Percentiles rank a stretch among this genome's conserved stretches.
phyloP scores from a whole-genome alignment of 2,113 vertebrate genomes.

The Ramphastos sulfuratus region DNA sequence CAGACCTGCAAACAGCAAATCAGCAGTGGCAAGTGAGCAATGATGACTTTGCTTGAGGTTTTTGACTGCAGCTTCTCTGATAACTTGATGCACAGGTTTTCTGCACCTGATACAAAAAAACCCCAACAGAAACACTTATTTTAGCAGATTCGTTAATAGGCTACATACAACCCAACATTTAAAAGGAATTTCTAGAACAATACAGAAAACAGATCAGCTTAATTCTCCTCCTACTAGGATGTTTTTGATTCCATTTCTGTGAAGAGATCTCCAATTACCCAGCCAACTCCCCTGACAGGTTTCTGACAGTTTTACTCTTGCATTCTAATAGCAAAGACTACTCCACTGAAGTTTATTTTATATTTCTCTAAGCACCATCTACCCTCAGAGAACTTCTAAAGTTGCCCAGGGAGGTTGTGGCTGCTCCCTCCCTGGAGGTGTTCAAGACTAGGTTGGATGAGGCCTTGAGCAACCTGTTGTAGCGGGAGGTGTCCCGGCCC shows the following conservation, averaged over 20 bases:
- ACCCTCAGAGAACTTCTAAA: not conserved
- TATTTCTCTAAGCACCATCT: not conserved
- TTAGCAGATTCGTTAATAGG: not conserved
- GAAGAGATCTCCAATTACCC: not conserved
- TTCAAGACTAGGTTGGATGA: no score
- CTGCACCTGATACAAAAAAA: conserved; percentile 80
- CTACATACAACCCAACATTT: not conserved
- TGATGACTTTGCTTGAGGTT: conserved; percentile 96
- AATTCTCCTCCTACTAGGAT: not conserved
- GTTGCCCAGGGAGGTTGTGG: no score
- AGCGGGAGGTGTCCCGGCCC: no score
- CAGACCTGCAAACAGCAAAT: conserved; percentile 95
- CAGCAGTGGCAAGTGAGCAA: conserved; percentile 93
- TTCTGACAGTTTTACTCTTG: not conserved
- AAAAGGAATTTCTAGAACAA: not conserved
- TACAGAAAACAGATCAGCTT: not conserved
- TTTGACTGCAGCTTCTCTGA: conserved; percentile 97
- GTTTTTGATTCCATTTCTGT: not conserved
- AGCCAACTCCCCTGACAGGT: not conserved
- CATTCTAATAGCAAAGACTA: not conserved
- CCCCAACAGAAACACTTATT: not conserved
- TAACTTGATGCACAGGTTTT: conserved; percentile 93
- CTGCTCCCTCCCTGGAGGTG: no score
- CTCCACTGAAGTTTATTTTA: not conserved
- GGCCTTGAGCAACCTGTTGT: no score